These are phyloP conservation scores for Phocides pigmalion DNA, from an alignment of 1,140 invertebrate species.

Conservation along the genomic window DNA sequence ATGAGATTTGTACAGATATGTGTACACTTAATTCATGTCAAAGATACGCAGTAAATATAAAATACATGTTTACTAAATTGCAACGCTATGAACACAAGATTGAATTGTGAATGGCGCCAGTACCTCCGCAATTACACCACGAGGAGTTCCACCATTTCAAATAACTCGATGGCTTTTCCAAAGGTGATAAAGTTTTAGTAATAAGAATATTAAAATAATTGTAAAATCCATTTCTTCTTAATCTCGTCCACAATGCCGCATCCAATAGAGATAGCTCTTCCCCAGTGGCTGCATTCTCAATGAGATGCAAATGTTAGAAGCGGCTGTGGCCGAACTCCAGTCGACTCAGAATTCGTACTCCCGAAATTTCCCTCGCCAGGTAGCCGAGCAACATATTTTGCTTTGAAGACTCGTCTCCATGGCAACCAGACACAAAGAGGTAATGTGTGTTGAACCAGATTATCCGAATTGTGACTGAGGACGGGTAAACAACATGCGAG, in stretches of 20 bases:
- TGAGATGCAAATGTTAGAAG: conserved; percentile 35
- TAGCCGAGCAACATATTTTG: conserved; percentile 27
- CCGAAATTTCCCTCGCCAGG: conserved; percentile 22
- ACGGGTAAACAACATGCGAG: background rate
- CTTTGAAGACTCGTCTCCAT: conserved; percentile 15
- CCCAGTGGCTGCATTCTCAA: conserved; percentile 20
- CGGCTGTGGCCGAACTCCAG: conserved; percentile 32
- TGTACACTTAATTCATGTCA: too few relatives aligned
- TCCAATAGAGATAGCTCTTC: conserved; percentile 6
- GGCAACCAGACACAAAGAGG: background rate
- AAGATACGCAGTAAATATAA: too few relatives aligned
- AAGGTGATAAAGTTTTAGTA: background rate
- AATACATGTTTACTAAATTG: too few relatives aligned
- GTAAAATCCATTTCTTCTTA: background rate
- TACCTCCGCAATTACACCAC: too few relatives aligned
- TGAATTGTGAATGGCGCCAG: too few relatives aligned
- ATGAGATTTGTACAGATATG: too few relatives aligned
- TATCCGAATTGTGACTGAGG: background rate
- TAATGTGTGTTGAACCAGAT: conserved; percentile 9
- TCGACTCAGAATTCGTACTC: conserved; percentile 19
- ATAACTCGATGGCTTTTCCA: background rate
- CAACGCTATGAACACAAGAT: too few relatives aligned
- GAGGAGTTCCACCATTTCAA: too few relatives aligned
- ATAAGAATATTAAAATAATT: background rate
- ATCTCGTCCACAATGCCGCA: conserved; percentile 4